Conservation (phyloP, 2,888 invertebrate species). For the Venusia cambrica region DNA sequence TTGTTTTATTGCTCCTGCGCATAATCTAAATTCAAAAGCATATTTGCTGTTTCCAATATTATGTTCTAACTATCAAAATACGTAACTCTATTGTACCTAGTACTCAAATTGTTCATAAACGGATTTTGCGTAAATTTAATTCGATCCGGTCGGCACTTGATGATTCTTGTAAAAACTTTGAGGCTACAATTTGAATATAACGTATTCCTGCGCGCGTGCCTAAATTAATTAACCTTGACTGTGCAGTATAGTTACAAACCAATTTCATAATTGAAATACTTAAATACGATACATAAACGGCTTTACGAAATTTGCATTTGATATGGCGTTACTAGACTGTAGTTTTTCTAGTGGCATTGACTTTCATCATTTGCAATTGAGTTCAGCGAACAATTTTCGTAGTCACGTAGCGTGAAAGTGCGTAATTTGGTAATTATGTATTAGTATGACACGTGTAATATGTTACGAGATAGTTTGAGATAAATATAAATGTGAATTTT, state of each 20-base stretch:
- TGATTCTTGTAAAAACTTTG: no score
- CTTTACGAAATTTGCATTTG: constrained; percentile 57
- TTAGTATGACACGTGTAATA: constrained; percentile 13
- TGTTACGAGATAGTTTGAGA: constrained; percentile 12
- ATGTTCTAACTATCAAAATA: no score
- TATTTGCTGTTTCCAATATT: no score
- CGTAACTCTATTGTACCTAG: no score
- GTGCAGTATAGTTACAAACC: constrained; percentile 24
- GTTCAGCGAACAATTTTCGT: constrained; percentile 50
- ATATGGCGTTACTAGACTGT: constrained; percentile 53
- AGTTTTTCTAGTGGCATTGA: constrained; percentile 65
- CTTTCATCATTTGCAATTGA: constrained; percentile 57
- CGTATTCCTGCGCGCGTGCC: constrained; percentile 18
- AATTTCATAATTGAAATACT: constrained; percentile 28
- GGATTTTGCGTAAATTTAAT: no score
- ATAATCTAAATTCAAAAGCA: not conserved
- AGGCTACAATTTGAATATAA: not conserved
- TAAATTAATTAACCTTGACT: constrained; percentile 30
- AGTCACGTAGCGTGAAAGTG: constrained; percentile 61
- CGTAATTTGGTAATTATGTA: constrained; percentile 23
- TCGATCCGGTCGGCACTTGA: no score
- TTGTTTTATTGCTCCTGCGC: not conserved
- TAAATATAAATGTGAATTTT: no score
- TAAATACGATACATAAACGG: constrained; percentile 31
- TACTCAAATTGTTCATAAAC: no score